phyloP scores from a whole-genome alignment of 2,888 invertebrate genomes.

The Strigamia crassipes region DNA sequence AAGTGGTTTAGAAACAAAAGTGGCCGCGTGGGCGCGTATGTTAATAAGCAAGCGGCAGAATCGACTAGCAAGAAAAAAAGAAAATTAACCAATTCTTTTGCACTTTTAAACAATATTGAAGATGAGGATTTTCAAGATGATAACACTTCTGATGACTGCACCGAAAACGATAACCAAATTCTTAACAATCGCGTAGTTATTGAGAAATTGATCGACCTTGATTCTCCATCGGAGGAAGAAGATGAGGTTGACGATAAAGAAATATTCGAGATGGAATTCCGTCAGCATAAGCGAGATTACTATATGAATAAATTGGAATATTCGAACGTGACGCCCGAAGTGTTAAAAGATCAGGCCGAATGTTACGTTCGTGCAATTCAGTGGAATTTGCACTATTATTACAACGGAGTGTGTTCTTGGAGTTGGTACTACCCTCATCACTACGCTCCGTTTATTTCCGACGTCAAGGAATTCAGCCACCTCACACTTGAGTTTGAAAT shows the following conservation, averaged over 20 bases:
- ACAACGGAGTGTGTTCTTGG: slow-evolving; percentile 95
- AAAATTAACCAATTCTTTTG: background rate
- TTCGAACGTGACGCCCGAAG: slow-evolving; percentile 74
- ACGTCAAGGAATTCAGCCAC: slow-evolving; percentile 76
- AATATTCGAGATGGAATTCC: slow-evolving; percentile 70
- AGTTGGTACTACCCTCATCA: slow-evolving; percentile 98
- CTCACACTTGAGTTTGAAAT: slow-evolving; percentile 80
- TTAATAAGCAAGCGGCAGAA: background rate
- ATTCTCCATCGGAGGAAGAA: slow-evolving; percentile 61
- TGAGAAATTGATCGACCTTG: slow-evolving; percentile 51
- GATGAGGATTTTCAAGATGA: background rate
- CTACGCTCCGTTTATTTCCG: slow-evolving; percentile 95
- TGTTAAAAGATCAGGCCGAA: slow-evolving; percentile 76
- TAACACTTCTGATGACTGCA: background rate
- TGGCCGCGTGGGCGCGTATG: slow-evolving; percentile 59
- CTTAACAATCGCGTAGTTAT: background rate
- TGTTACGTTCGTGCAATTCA: slow-evolving; percentile 92
- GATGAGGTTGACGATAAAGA: slow-evolving; percentile 57
- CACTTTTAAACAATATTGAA: background rate
- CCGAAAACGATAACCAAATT: background rate
- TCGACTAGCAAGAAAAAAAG: background rate
- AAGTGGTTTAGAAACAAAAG: slow-evolving; percentile 82
- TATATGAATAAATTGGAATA: slow-evolving; percentile 88
- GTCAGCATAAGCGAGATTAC: slow-evolving; percentile 84
- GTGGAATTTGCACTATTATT: slow-evolving; percentile 96